A percentile compares a stretch with the other conserved stretches of the same genome.
These are phyloP conservation scores for Exephanes ischioxanthus DNA, from an alignment of 2,888 invertebrate genomes.

Conservation along the genomic window DNA sequence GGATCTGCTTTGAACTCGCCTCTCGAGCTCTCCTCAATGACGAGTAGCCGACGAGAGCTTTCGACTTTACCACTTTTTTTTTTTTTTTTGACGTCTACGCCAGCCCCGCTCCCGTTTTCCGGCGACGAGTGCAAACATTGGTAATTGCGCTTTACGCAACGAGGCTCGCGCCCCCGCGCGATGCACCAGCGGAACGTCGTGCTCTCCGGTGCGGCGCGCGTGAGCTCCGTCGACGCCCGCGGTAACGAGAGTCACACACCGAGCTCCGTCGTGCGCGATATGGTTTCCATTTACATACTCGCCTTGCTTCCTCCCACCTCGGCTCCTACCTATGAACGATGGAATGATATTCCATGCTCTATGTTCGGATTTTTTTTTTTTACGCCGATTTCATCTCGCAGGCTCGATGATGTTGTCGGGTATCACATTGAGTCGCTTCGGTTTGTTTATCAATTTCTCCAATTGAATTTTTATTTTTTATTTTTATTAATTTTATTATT, in stretches of 20 bases:
- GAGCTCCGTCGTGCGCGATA: slow-evolving; percentile 38
- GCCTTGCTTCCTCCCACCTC: slow-evolving; percentile 54
- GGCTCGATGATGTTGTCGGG: not conserved
- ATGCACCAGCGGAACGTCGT: slow-evolving; percentile 19
- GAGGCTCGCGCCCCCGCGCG: slow-evolving; percentile 36
- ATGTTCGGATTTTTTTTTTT: slow-evolving; percentile 21
- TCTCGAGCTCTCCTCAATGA: not conserved
- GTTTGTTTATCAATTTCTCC: not conserved
- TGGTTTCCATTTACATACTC: slow-evolving; percentile 65
- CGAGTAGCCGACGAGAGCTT: slow-evolving; percentile 17
- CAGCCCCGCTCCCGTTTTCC: slow-evolving; percentile 12
- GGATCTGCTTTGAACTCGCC: not conserved
- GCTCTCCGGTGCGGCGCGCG: slow-evolving; percentile 19
- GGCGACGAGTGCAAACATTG: slow-evolving; percentile 23
- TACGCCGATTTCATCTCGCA: not conserved
- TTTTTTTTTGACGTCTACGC: not conserved
- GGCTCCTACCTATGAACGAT: slow-evolving; percentile 1
- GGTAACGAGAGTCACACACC: slow-evolving; percentile 56
- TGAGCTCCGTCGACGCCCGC: slow-evolving; percentile 29
- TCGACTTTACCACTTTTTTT: not conserved
- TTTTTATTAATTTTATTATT: no score
- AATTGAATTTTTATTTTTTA: not conserved
- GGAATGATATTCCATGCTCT: slow-evolving; percentile 16
- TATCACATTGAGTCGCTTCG: not conserved
- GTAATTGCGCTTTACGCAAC: slow-evolving; percentile 59